Base-by-base conservation (phyloP, 92 coral and sea anemone genomes). In the Scolanthus callimorphus region DNA sequence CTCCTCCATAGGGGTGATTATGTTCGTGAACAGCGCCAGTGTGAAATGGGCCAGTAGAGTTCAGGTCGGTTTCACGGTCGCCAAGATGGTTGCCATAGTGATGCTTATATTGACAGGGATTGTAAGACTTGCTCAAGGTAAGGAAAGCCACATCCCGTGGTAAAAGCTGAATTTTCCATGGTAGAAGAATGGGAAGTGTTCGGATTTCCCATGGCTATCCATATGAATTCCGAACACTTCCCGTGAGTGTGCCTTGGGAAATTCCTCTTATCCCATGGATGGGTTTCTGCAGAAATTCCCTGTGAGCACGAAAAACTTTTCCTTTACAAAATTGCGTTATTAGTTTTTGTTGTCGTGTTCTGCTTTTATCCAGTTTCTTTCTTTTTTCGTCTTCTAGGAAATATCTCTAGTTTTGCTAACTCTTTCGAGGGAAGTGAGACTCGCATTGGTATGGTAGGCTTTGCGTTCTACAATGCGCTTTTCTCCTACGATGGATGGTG, bases 81-180 rank as follows among this genome's bases (percentile, higher is more conserved):
- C 90, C 30, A 92, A 92, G 69, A 83, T 88, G 88, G 52, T 74
- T 60, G 98, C 98, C 26, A 84, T 92, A 3, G 81, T 80, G 10
- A 77, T 92, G 78, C 51, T 92, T 39, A 81, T 92, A 17, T 13
- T 84, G 20, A 92, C 98, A 51, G 98, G 98, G 29, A 53, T 92
- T 20, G 85, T 92, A 27, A 83, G 98, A 26, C 77, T 92, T 52
- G 85, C 67, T 11, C 96, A 88, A 88, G 98, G 97, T 91, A 51
- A 20, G 76, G n/a, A n/a, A n/a, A n/a, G n/a, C n/a, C n/a, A n/a
- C n/a, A n/a, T n/a, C n/a, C n/a, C n/a, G n/a, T n/a, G n/a, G n/a
- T n/a, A n/a, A n/a, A n/a, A n/a, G n/a, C n/a, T n/a, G n/a, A n/a
- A n/a, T n/a, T n/a, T n/a, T n/a, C n/a, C n/a, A n/a, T n/a, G n/a